These are phyloP conservation scores for Bibio marci DNA, from an alignment of 2,888 invertebrate genomes.

Conservation along the genomic window DNA sequence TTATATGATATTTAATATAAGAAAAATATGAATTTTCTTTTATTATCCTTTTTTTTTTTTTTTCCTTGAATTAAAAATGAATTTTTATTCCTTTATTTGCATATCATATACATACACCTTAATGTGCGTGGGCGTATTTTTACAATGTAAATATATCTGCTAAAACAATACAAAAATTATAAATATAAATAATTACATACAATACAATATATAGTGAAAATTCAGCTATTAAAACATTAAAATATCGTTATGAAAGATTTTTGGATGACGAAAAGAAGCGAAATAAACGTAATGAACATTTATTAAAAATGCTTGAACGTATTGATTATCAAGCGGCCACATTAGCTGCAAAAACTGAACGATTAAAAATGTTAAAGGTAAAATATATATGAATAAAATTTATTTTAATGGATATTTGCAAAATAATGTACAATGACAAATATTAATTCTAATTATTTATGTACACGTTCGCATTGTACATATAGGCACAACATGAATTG, in stretches of 20 bases:
- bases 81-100: no score
- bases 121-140: no score
- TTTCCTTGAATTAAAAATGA: neutral
- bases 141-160: no score
- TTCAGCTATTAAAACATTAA: constrained; percentile 20
- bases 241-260: constrained; percentile 25
- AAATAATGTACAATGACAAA: neutral
- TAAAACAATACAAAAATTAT: no score
- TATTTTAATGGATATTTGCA: neutral
- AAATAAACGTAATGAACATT: constrained; percentile 39
- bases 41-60: neutral
- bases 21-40: neutral
- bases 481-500: constrained; percentile 2
- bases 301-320: constrained; percentile 36
- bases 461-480: no score
- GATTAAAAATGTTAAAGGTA: constrained; percentile 37
- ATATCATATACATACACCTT: no score
- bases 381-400: constrained; percentile 10
- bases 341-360: constrained; percentile 40
- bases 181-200: no score
- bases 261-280: constrained; percentile 39
- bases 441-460: neutral
- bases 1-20: neutral
- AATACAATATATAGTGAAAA: no score
- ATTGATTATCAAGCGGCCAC: constrained; percentile 38